A percentile compares a stretch with the other conserved stretches of the same genome.
These are phyloP conservation scores for Bufo bufo DNA, from an alignment of 2,113 vertebrate species.

Conservation along the genomic window DNA sequence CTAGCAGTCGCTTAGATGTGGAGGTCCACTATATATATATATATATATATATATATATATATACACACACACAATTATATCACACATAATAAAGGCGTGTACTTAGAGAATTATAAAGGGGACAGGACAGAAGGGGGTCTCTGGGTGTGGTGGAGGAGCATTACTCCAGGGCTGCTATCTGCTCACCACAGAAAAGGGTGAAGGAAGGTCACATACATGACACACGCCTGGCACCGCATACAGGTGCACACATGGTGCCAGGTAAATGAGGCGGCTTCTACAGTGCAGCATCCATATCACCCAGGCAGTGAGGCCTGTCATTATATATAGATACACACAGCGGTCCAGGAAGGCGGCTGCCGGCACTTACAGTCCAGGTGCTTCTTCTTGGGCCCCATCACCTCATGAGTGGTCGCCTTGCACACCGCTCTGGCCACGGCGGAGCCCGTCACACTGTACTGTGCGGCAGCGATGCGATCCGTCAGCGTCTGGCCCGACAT, in stretches of 20 bases:
- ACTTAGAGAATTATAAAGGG: no score
- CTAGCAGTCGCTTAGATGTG: no score
- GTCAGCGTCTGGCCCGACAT: conserved; percentile 99
- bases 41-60: no score
- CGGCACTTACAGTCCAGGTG: conserved; percentile 95
- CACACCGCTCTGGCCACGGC: conserved; percentile 94
- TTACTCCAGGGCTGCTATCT: not conserved
- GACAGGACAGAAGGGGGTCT: not conserved
- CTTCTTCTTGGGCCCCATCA: conserved; percentile 99
- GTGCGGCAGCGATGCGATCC: conserved; percentile 96
- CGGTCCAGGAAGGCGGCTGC: no score
- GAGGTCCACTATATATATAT: no score
- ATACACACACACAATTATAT: no score
- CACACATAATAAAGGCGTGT: no score
- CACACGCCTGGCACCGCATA: not conserved
- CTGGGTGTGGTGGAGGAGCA: conserved; percentile 37
- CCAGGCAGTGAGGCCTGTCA: not conserved
- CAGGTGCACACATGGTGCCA: not conserved
- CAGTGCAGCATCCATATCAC: not conserved
- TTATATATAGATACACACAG: not conserved
- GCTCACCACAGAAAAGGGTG: conserved; percentile 11
- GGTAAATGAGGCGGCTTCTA: not conserved
- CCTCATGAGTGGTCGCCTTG: conserved; percentile 98
- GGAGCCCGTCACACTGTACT: conserved; percentile 95
- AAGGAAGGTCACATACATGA: conserved; percentile 41